Conservation (phyloP, 1,140 invertebrate genomes). For the Limonius californicus region DNA sequence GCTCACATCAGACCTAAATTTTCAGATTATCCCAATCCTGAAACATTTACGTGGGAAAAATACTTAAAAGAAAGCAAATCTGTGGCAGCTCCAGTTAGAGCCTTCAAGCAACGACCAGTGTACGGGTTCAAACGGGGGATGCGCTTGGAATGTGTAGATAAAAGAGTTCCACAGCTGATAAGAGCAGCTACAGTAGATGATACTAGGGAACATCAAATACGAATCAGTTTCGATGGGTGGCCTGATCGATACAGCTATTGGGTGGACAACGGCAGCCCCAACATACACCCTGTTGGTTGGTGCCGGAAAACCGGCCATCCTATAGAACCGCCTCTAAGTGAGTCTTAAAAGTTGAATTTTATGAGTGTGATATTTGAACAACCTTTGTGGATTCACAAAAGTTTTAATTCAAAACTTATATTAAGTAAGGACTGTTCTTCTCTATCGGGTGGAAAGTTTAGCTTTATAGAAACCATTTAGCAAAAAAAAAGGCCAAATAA, state of each 20-base stretch:
- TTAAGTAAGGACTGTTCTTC: too few species aligned
- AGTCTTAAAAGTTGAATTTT: slow-evolving; percentile 38
- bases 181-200: slow-evolving; percentile 81
- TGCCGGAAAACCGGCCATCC: slow-evolving; percentile 83
- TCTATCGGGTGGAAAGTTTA: too few species aligned
- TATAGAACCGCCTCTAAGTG: slow-evolving; percentile 76
- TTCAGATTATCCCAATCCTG: slow-evolving; percentile 66
- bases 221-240: slow-evolving; percentile 91
- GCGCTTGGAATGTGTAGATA: slow-evolving; percentile 90
- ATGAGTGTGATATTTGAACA: neutral
- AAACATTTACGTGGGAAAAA: slow-evolving; percentile 78
- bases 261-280: slow-evolving; percentile 85
- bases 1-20: neutral
- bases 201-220: slow-evolving; percentile 71
- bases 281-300: slow-evolving; percentile 91
- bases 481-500: too few species aligned
- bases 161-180: slow-evolving; percentile 75
- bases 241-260: slow-evolving; percentile 80
- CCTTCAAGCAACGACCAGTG: slow-evolving; percentile 75
- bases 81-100: slow-evolving; percentile 71
- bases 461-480: too few species aligned
- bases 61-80: slow-evolving; percentile 78
- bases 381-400: too few species aligned
- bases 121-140: slow-evolving; percentile 82
- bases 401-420: too few species aligned